These are phyloP conservation scores for Camponotus pennsylvanicus DNA, from an alignment of 1,140 invertebrate genomes.

Conservation along the genomic window DNA sequence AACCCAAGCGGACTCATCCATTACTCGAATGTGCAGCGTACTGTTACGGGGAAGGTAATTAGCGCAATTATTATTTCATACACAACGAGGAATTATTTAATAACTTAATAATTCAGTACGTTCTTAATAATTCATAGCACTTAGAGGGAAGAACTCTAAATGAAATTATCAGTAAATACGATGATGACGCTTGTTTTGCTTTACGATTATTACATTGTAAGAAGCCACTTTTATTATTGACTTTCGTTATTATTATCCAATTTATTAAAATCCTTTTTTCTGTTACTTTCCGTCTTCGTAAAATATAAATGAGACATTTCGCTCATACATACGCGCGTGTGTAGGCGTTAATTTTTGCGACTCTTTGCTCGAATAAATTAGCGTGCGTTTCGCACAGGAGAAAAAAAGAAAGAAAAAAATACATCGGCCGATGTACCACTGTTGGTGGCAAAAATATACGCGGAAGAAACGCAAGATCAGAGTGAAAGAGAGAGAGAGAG, in stretches of 20 bases:
- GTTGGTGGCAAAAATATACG: conserved; percentile 39
- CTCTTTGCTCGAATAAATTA: conserved; percentile 11
- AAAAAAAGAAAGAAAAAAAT: not conserved
- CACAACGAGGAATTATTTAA: not conserved
- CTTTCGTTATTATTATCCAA: not conserved
- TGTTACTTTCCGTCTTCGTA: not conserved
- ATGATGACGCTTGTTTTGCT: not conserved
- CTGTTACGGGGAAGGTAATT: conserved; percentile 61
- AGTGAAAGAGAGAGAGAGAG: not conserved
- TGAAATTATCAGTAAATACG: not conserved
- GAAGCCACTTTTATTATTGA: not conserved
- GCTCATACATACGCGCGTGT: conserved; percentile 2
- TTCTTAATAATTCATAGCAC: too few species aligned
- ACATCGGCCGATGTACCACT: conserved; percentile 10
- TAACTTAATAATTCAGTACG: not conserved
- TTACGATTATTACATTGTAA: not conserved
- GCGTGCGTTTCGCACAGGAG: not conserved
- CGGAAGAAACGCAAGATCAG: conserved; percentile 34
- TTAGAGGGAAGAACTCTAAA: not conserved
- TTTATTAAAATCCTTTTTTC: not conserved
- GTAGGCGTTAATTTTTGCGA: conserved; percentile 5
- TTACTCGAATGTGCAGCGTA: conserved; percentile 72
- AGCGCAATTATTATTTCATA: conserved; percentile 5
- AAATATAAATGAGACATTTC: conserved; percentile 6
- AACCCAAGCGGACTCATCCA: conserved; percentile 73